These are phyloP conservation scores for Pterocles burchelli DNA, from an alignment of 2,113 vertebrate genomes.

Conservation along the genomic window DNA sequence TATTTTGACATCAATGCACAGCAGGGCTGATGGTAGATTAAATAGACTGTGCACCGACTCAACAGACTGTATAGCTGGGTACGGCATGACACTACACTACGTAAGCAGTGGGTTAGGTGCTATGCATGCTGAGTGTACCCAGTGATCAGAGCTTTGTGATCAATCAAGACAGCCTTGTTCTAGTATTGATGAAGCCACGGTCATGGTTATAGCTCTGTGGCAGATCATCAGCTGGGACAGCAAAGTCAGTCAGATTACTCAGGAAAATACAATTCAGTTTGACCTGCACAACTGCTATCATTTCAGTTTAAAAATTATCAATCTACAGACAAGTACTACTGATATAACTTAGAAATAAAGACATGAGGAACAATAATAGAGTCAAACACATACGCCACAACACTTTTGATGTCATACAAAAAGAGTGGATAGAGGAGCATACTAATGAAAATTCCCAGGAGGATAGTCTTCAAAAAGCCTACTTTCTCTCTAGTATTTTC, in stretches of 20 bases:
- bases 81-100: fast-evolving
- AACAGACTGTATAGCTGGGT: background rate
- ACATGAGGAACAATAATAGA: background rate
- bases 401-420: background rate
- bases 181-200: background rate
- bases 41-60: background rate
- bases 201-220: background rate
- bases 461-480: background rate
- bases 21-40: background rate
- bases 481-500: background rate
- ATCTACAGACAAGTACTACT: background rate
- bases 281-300: background rate
- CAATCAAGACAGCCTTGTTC: background rate
- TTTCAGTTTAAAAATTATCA: background rate
- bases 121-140: background rate
- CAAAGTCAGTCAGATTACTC: background rate
- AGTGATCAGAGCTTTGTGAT: background rate
- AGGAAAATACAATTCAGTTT: background rate
- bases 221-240: background rate
- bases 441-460: background rate
- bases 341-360: background rate
- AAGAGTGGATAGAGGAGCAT: background rate
- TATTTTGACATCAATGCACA: background rate
- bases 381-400: background rate
- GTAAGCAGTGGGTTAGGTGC: background rate